These are phyloP conservation scores for Leptatherina wallacei DNA, from an alignment of 2,797 vertebrate species.

Conservation along the genomic window DNA sequence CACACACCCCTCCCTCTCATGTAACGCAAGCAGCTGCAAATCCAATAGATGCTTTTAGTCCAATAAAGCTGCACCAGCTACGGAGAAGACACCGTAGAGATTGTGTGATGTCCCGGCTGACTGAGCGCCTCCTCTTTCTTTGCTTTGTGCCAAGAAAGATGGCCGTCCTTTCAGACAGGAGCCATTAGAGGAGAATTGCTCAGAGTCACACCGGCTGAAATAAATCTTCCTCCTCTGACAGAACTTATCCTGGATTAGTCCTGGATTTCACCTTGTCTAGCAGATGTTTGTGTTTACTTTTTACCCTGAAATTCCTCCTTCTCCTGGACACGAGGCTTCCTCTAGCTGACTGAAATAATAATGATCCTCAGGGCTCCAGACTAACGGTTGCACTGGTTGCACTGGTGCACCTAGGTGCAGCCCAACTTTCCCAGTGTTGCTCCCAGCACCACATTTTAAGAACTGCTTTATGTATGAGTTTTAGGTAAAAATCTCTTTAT, in stretches of 20 bases:
- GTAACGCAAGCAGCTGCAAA: slow-evolving; percentile 5
- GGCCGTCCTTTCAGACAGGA: slow-evolving; percentile 49
- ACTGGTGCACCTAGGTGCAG: no score
- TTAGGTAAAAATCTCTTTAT: no score
- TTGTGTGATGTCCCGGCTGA: slow-evolving; percentile 40
- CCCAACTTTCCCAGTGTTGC: no score
- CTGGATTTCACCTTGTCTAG: slow-evolving; percentile 45
- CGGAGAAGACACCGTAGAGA: slow-evolving; percentile 28
- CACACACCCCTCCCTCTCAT: no score
- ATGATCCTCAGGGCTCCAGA: slow-evolving; percentile 1
- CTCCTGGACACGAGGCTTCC: slow-evolving; percentile 20
- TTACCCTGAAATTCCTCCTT: slow-evolving; percentile 16
- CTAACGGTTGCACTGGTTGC: no score
- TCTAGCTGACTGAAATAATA: slow-evolving; percentile 31
- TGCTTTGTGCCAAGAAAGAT: slow-evolving; percentile 44
- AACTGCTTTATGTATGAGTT: no score
- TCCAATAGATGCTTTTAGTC: slow-evolving; percentile 16
- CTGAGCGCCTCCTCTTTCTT: slow-evolving; percentile 43
- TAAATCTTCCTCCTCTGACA: slow-evolving; percentile 50
- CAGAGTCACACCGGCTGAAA: slow-evolving; percentile 55
- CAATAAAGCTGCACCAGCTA: slow-evolving; percentile 26
- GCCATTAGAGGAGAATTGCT: slow-evolving; percentile 53
- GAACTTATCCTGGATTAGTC: slow-evolving; percentile 43
- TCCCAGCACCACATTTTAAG: no score
- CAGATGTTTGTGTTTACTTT: slow-evolving; percentile 27